Evolutionary conservation across 2,113 vertebrate species (phyloP).

Genomic region (Cynocephalus volans): DNA sequence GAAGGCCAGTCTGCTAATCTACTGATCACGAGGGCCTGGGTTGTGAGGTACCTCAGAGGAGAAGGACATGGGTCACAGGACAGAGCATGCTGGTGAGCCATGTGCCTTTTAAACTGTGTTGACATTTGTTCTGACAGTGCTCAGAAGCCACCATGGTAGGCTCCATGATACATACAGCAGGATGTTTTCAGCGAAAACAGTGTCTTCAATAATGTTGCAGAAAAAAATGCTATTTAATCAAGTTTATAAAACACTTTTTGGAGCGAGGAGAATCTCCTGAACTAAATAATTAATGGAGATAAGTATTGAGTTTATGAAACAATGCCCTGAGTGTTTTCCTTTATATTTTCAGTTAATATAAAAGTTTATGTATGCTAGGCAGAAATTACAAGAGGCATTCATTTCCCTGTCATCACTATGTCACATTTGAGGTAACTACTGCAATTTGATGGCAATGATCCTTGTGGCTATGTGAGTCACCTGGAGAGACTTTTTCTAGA

Average conservation of each 20-base stretch:
- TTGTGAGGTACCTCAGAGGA: neutral
- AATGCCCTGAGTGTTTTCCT: neutral
- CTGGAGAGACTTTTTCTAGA: neutral
- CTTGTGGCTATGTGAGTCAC: neutral
- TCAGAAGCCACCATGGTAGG: neutral
- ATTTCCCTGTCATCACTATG: neutral
- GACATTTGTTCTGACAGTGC: too few relatives aligned
- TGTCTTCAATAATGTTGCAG: neutral
- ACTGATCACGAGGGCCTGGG: neutral
- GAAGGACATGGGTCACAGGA: neutral
- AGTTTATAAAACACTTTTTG: neutral
- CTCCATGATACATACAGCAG: neutral
- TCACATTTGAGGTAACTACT: neutral
- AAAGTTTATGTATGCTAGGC: neutral
- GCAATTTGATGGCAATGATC: neutral
- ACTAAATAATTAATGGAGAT: neutral
- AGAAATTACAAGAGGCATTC: neutral
- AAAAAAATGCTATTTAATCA: neutral
- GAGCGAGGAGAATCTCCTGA: neutral
- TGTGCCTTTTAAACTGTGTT: too few relatives aligned
- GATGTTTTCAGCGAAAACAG: neutral
- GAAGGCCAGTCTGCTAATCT: neutral
- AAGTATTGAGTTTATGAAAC: neutral
- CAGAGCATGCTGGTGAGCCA: rapidly evolving
- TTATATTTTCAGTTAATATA: neutral